A percentile compares a stretch with the other conserved stretches of the same genome.
Conservation (phyloP, 1,140 invertebrate genomes). For the Paramacrobiotus metropolitanus region DNA sequence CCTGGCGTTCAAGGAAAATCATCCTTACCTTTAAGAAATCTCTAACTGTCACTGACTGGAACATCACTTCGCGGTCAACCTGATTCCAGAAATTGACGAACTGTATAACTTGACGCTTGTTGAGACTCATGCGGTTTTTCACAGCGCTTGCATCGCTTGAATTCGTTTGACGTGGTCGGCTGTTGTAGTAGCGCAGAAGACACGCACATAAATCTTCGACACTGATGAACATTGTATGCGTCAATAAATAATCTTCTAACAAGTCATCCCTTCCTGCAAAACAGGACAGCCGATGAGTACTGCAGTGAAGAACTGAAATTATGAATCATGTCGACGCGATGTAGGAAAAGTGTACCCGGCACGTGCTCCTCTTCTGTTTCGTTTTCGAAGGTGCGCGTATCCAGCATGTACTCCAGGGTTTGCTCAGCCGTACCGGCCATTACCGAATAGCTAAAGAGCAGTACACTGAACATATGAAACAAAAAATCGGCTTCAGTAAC, state of each 20-base stretch:
- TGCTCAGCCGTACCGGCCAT: slow-evolving; percentile 68
- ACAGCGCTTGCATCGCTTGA: slow-evolving; percentile 10
- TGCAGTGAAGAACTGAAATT: too few relatives aligned
- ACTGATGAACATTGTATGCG: slow-evolving; percentile 65
- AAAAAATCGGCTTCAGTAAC: too few relatives aligned
- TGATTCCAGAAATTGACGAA: slow-evolving; percentile 3
- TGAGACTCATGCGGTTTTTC: slow-evolving; percentile 4
- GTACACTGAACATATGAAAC: too few relatives aligned
- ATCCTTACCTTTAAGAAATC: slow-evolving; percentile 7
- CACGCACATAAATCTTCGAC: slow-evolving; percentile 46
- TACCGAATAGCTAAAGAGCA: slow-evolving; percentile 43
- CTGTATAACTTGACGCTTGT: neutral
- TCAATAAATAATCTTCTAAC: slow-evolving; percentile 59
- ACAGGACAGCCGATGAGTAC: too few relatives aligned
- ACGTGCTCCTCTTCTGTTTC: too few relatives aligned
- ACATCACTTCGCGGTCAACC: slow-evolving; percentile 6
- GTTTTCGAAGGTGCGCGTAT: slow-evolving; percentile 47
- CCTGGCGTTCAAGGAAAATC: too few relatives aligned
- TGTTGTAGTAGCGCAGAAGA: slow-evolving; percentile 33
- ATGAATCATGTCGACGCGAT: too few relatives aligned
- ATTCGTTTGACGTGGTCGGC: neutral
- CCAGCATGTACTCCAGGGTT: slow-evolving; percentile 60
- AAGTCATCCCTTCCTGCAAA: too few relatives aligned
- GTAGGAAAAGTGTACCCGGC: too few relatives aligned
- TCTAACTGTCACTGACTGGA: slow-evolving; percentile 4